Conservation (phyloP, 2,113 vertebrate genomes). For the Lagenorhynchus albirostris region DNA sequence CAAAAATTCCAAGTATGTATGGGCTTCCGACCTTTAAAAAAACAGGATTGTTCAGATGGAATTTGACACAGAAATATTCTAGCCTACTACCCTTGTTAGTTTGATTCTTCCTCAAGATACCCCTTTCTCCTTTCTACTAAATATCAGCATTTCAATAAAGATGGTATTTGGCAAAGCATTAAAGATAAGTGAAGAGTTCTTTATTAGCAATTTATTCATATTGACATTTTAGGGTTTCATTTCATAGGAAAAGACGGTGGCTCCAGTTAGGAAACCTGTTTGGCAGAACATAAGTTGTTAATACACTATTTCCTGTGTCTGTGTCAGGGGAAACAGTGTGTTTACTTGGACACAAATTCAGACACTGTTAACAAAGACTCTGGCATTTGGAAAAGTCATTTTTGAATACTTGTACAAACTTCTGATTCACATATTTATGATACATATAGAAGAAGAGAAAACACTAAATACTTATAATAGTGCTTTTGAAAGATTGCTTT, state of each 20-base stretch:
- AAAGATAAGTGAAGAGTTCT: constrained; percentile 46
- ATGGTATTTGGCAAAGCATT: constrained; percentile 63
- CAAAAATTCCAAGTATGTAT: constrained; percentile 71
- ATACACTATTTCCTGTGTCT: background rate
- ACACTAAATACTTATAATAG: background rate
- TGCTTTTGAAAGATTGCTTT: background rate
- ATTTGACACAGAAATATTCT: constrained; percentile 67
- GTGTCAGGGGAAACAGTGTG: background rate
- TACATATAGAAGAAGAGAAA: background rate
- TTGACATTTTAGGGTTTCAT: constrained; percentile 36
- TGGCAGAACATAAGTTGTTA: constrained; percentile 1
- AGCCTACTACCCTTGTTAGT: constrained; percentile 51
- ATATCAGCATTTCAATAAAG: constrained; percentile 65
- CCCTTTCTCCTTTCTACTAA: constrained; percentile 62
- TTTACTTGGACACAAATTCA: background rate
- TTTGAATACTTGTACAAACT: background rate
- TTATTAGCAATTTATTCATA: constrained; percentile 62
- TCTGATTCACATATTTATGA: background rate
- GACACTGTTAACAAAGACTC: background rate
- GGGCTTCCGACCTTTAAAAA: constrained; percentile 57
- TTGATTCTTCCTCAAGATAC: constrained; percentile 64
- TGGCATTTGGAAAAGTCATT: background rate
- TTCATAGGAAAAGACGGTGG: background rate
- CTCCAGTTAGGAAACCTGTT: constrained; percentile 21
- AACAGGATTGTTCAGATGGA: constrained; percentile 63